These are phyloP conservation scores for Austrofundulus limnaeus DNA, from an alignment of 2,113 vertebrate species.

Conservation along the genomic window DNA sequence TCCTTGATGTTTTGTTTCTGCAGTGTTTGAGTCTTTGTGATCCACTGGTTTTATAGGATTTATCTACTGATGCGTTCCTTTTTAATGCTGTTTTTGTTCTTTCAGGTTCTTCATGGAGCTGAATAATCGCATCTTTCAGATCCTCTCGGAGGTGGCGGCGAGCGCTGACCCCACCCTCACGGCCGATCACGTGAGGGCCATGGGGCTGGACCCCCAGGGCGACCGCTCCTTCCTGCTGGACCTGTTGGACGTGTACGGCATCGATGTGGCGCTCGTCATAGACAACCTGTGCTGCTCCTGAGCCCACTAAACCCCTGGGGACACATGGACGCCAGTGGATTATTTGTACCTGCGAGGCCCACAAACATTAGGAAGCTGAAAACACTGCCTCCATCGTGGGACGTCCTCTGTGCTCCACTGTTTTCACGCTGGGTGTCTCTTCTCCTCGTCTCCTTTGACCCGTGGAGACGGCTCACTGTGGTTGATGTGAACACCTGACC, in stretches of 20 bases:
- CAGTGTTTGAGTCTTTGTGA: neutral
- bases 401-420: conserved; percentile 33
- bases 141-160: conserved; percentile 87
- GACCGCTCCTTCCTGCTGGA: conserved; percentile 94
- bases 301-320: conserved; percentile 25
- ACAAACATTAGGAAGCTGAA: conserved; percentile 39
- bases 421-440: conserved; percentile 23
- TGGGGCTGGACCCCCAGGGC: conserved; percentile 95
- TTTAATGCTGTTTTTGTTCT: neutral
- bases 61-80: neutral
- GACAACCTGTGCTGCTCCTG: conserved; percentile 97
- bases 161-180: conserved; percentile 93
- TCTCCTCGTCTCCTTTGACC: conserved; percentile 26
- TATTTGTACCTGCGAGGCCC: conserved; percentile 50
- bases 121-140: conserved; percentile 98
- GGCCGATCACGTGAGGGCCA: conserved; percentile 90
- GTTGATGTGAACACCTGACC: conserved; percentile 11
- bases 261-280: conserved; percentile 93
- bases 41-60: neutral
- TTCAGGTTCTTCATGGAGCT: conserved; percentile 97
- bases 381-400: conserved; percentile 60
- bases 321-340: conserved; percentile 27
- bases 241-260: conserved; percentile 93
- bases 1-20: conserved; percentile 44
- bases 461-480: conserved; percentile 26